These are phyloP conservation scores for Spea hammondii DNA, from an alignment of 2,797 vertebrate genomes.

Conservation along the genomic window DNA sequence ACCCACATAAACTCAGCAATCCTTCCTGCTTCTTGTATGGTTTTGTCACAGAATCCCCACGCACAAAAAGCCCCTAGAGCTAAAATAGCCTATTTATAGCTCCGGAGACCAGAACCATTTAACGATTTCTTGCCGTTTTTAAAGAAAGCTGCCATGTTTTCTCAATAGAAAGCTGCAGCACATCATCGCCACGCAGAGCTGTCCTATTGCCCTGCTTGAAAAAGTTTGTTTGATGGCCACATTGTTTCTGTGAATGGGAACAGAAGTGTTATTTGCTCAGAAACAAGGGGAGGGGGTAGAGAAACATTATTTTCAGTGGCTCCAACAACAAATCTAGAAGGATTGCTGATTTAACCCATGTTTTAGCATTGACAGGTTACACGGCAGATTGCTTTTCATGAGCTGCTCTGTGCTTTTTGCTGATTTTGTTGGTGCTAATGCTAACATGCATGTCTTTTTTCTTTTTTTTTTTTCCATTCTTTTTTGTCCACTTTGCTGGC, in stretches of 20 bases:
- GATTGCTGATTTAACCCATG: slow-evolving; percentile 37
- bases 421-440: slow-evolving; percentile 27
- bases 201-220: neutral
- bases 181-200: neutral
- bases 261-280: neutral
- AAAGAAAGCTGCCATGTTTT: neutral
- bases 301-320: neutral
- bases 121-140: neutral
- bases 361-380: neutral
- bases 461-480: slow-evolving; percentile 40
- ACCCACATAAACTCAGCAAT: slow-evolving; percentile 37
- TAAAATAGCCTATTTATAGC: slow-evolving; percentile 11
- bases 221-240: neutral
- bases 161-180: neutral
- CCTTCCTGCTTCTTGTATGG: slow-evolving; percentile 17
- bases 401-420: slow-evolving; percentile 29
- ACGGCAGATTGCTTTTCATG: slow-evolving; percentile 3
- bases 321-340: neutral
- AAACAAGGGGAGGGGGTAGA: neutral
- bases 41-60: slow-evolving; percentile 1
- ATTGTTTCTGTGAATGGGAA: neutral
- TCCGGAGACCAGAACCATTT: neutral
- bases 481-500: slow-evolving; percentile 27
- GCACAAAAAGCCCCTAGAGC: slow-evolving; percentile 1
- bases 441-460: slow-evolving; percentile 50